Percentiles rank a stretch among this genome's conserved stretches.
Evolutionary conservation across 2,797 vertebrate species (phyloP).

Genomic region (Mormyrus hasselquistii): DNA sequence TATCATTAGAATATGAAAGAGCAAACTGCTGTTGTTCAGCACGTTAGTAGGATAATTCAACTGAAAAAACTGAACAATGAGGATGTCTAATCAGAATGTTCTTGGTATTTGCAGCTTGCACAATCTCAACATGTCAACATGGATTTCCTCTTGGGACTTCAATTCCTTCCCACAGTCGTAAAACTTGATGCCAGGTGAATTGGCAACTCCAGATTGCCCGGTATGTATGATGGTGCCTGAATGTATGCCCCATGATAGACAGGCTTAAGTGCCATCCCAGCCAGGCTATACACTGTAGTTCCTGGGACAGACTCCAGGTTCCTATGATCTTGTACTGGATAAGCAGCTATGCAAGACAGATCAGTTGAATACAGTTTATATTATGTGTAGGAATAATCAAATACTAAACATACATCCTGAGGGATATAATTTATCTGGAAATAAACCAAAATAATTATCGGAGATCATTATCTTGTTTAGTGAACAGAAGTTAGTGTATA

Average conservation of each 20-base stretch:
- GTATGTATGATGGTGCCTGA: not conserved
- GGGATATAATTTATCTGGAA: not conserved
- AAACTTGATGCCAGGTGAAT: not conserved
- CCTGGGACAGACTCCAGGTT: not conserved
- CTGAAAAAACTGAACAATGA: not conserved
- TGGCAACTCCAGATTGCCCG: not conserved
- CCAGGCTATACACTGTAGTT: not conserved
- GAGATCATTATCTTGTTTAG: not conserved
- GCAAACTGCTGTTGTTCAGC: not conserved
- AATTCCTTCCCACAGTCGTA: not conserved
- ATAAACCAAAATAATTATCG: not conserved
- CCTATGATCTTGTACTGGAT: not conserved
- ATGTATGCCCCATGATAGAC: not conserved
- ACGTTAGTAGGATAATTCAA: not conserved
- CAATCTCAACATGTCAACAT: not conserved
- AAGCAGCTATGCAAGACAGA: not conserved
- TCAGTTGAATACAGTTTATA: not conserved
- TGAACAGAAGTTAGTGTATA: not conserved
- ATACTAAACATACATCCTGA: not conserved
- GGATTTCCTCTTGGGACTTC: not conserved
- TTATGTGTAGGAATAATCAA: not conserved
- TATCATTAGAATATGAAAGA: not conserved
- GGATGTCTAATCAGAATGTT: not conserved
- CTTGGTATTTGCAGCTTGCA: not conserved
- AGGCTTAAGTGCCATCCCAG: not conserved